Conservation (phyloP, 2,113 vertebrate genomes). For the Istiophorus platypterus region DNA sequence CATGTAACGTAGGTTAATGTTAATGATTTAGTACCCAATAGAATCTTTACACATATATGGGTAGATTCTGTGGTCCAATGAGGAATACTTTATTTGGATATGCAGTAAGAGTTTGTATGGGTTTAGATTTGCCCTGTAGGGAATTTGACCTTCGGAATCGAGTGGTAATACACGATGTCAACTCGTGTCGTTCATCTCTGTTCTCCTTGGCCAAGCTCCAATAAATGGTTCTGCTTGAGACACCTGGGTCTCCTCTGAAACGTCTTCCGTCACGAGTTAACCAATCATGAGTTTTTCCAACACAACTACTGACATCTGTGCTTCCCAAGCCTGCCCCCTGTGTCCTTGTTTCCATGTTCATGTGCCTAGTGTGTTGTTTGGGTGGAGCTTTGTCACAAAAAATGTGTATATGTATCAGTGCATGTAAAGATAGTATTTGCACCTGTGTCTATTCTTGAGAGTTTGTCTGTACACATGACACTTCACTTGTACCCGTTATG, state of each 20-base stretch:
- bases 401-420: constrained; percentile 20
- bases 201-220: too few species aligned
- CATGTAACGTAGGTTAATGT: too few species aligned
- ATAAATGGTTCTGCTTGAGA: too few species aligned
- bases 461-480: constrained; percentile 49
- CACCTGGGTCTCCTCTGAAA: too few species aligned
- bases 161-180: too few species aligned
- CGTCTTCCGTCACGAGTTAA: too few species aligned
- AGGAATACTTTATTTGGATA: background rate
- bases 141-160: background rate
- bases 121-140: too few species aligned
- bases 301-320: constrained; percentile 35
- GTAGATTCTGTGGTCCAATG: background rate
- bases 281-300: background rate
- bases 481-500: constrained; percentile 10
- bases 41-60: background rate
- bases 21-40: too few species aligned
- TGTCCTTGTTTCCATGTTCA: constrained; percentile 46
- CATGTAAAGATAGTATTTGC: constrained; percentile 18
- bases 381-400: constrained; percentile 39
- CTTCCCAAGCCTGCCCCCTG: constrained; percentile 29
- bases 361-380: constrained; percentile 28
- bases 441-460: constrained; percentile 2
- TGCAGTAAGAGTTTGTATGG: background rate
- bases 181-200: too few species aligned